These are phyloP conservation scores for Drosophila ficusphila DNA, from an alignment of 1,140 invertebrate species.

Conservation along the genomic window DNA sequence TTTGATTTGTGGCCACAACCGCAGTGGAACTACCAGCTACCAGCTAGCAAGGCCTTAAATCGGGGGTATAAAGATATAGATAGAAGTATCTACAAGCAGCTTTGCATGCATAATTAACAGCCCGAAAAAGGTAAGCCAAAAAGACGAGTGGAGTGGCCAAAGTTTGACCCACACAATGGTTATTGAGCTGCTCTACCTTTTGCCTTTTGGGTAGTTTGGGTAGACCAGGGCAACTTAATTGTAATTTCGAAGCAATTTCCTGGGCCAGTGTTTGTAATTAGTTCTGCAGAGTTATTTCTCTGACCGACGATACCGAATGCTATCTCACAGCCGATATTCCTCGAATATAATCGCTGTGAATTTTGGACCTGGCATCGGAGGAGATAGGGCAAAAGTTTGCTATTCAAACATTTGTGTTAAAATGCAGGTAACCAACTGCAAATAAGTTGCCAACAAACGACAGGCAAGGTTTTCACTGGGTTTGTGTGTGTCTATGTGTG, in stretches of 20 bases:
- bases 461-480: constrained; percentile 12
- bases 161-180: constrained; percentile 22
- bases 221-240: constrained; percentile 31
- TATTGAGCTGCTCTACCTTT: constrained; percentile 25
- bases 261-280: constrained; percentile 27
- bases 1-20: constrained; percentile 66
- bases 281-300: constrained; percentile 6
- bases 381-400: constrained; percentile 44
- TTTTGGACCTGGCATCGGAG: constrained; percentile 4
- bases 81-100: constrained; percentile 40
- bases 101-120: constrained; percentile 61
- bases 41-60: constrained; percentile 23
- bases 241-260: constrained; percentile 44
- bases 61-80: constrained; percentile 13
- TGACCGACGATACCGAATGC: neutral
- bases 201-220: neutral
- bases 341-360: constrained; percentile 19
- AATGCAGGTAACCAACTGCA: constrained; percentile 76
- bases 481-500: neutral
- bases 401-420: constrained; percentile 76
- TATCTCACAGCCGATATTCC: constrained; percentile 21
- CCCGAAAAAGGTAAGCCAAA: neutral
- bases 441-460: constrained; percentile 62
- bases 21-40: constrained; percentile 2
- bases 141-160: constrained; percentile 3